These are phyloP conservation scores for Philaethria dido DNA, from an alignment of 2,888 invertebrate species.

Conservation along the genomic window DNA sequence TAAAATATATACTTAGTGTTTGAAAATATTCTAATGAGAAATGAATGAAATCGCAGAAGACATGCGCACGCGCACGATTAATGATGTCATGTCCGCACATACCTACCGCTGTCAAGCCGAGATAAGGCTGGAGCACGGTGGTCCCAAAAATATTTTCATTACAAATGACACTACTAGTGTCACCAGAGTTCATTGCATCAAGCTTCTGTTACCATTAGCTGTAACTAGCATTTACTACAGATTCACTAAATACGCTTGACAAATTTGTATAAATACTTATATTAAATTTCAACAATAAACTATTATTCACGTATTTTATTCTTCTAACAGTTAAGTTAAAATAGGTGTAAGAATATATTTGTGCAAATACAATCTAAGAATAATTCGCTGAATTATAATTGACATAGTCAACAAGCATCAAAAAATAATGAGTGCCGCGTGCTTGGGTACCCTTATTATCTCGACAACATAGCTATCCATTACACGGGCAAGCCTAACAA, in stretches of 20 bases:
- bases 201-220: conserved; percentile 9
- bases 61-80: conserved; percentile 60
- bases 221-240: not conserved
- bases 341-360: conserved; percentile 3
- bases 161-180: conserved; percentile 53
- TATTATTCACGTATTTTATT: not conserved
- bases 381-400: conserved; percentile 38
- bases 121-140: conserved; percentile 61
- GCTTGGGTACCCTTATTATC: conserved; percentile 42
- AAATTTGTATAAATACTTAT: not conserved
- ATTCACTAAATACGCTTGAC: not conserved
- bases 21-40: conserved; percentile 53
- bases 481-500: conserved; percentile 45
- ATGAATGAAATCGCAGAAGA: conserved; percentile 55
- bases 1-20: conserved; percentile 45
- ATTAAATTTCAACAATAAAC: not conserved
- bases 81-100: conserved; percentile 60
- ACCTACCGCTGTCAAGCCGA: conserved; percentile 47
- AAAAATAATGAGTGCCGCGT: conserved; percentile 45
- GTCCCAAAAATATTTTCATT: conserved; percentile 57
- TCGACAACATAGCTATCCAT: conserved; percentile 44
- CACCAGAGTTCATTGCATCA: conserved; percentile 47
- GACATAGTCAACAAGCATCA: conserved; percentile 41
- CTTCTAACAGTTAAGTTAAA: not conserved
- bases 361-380: conserved; percentile 8